Evolutionary conservation across 2,113 vertebrate genomes (phyloP), one percentile per base, ranked within the genome.

Genomic region (Megaceryle maxima): DNA sequence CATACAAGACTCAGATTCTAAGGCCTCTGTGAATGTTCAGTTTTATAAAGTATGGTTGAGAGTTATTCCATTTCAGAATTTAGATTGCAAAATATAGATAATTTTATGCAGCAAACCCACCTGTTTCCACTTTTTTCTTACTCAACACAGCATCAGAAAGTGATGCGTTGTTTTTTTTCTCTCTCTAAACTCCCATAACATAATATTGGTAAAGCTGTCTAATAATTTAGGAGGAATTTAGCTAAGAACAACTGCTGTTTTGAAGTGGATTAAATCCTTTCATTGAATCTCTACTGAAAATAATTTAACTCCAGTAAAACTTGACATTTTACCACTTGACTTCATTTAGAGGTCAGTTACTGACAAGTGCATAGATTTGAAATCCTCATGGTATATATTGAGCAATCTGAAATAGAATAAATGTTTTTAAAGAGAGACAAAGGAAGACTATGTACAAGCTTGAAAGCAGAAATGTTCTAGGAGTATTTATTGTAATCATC

Each of bases 401-500:
- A 90, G 37, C 7, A 24, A 78, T 26, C 35, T 31, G 7, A 64
- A 70, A 63, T 1, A 70, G 16, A 41, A 82, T 39, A 94, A 77
- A 83, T 35, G 19, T 18, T 91, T 95, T 83, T 35, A 66, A 87
- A 83, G 31, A 67, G 28, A 88, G 83, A 75, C 9, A 91, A 78
- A 97, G 18, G 59, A 87, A 88, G 64, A 20, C 64, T 72, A 48
- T 2, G 3, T 20, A 56, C 39, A 59, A 88, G 19, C 10, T 76
- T 39, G 60, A 75, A 81, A 82, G 31, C 7, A 80, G 85, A 88
- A 88, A 83, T 4, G 19, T 83, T 90, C 53, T 13, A 76, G 44
- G 44, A 81, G 70, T 90, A 95, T 96, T 90, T 95, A 80, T 56
- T 69, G 37, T 33, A 86, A 84, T 83, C 81, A 87, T 78, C 64